Evolutionary conservation across 1,140 invertebrate species (phyloP), one percentile per base, ranked within the genome.

Genomic region (Anagrus nilaparvatae): DNA sequence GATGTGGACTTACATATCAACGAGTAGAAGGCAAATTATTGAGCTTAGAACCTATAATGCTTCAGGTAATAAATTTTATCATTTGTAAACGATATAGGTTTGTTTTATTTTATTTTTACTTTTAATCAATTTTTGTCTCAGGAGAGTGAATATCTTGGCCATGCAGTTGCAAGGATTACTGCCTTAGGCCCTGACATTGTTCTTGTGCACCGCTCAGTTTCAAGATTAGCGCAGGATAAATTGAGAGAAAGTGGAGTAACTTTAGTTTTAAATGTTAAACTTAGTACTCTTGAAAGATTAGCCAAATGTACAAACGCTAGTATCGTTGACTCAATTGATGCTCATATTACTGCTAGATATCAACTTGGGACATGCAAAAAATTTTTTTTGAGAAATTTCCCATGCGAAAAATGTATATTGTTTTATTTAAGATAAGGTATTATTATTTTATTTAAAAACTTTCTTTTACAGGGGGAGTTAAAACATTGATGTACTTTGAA

Each of bases 401-500:
- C 58, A 3, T 52, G 74, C 7, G 72, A 75, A 12, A 70, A 68
- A 55, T 76, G 77, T 40, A 28, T 8, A 21, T 37, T 29, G 23
- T 24, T 13, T 9, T n/a, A 13, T 21, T 34, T 28, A 24, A 38
- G 13, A 20, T 33, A 14, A 43, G 16, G 10, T 28, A 27, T 9
- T 38, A 13, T 37, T 25, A 27, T 43, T 35, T 20, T 10, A 21
- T 30, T 28, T 40, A 27, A 40, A 33, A 24, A 47, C 47, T 51
- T 34, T 8, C 14, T 40, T 58, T 63, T 62, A 12, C 53, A 76
- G 76, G 72, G 63, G 58, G 72, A 28, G 59, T 65, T 3, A 97
- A 96, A 73, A 92, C 87, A 0, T 60, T 97, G 2, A 90, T 97
- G 87, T 87, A 88, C 49, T 85, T 98, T 51, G 93, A 97, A 65